Conservation (phyloP, 2,113 vertebrate genomes). For the Megaptera novaeangliae region DNA sequence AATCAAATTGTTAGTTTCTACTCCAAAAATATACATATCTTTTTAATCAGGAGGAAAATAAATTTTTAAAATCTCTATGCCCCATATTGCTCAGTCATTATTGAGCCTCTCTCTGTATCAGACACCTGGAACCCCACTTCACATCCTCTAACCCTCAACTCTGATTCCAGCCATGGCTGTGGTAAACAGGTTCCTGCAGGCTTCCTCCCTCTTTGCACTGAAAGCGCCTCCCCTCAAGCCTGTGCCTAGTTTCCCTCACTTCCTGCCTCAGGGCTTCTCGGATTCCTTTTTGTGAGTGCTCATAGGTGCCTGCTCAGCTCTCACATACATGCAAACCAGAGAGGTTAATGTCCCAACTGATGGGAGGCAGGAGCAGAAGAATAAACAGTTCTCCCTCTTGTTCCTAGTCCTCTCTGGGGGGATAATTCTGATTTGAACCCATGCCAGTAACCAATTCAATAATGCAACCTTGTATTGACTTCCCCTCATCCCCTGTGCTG, state of each 20-base stretch:
- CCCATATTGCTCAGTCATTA: neutral
- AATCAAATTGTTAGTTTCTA: constrained; percentile 6
- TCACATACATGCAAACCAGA: neutral
- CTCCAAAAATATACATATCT: neutral
- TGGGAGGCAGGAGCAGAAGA: neutral
- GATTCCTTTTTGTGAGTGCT: neutral
- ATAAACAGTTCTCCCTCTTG: neutral
- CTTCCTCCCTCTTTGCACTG: neutral
- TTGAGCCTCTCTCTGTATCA: neutral
- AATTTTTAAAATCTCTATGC: neutral
- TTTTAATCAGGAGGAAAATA: neutral
- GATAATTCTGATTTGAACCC: neutral
- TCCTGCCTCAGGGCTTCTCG: neutral
- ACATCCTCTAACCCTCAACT: neutral
- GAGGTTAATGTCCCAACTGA: neutral
- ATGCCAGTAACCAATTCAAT: neutral
- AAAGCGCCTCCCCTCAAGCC: neutral
- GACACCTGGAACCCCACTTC: neutral
- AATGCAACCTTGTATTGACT: neutral
- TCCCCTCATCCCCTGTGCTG: neutral
- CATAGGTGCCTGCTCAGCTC: neutral
- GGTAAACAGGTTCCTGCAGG: neutral
- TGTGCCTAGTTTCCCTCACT: neutral
- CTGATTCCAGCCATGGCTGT: neutral
- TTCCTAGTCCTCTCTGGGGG: neutral